Conservation (phyloP, 2,797 vertebrate genomes). For the Xerus rutilus region DNA sequence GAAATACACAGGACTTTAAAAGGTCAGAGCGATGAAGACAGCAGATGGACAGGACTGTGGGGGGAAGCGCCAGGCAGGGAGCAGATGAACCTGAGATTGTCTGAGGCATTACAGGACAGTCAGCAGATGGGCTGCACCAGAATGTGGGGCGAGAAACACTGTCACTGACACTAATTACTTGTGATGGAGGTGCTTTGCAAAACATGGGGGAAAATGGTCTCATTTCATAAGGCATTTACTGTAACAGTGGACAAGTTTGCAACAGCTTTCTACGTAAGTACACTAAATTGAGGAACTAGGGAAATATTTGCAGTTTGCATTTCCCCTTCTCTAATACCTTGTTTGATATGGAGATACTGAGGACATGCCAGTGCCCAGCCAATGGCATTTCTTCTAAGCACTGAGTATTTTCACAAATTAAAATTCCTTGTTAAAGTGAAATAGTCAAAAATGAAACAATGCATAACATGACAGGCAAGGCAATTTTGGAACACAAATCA, state of each 20-base stretch:
- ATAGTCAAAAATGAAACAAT: slow-evolving; percentile 51
- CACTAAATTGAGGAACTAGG: slow-evolving; percentile 17
- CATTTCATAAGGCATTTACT: slow-evolving; percentile 65
- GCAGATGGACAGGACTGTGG: slow-evolving; percentile 80
- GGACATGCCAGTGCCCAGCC: not conserved
- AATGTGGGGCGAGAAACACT: not conserved
- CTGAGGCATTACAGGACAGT: slow-evolving; percentile 66
- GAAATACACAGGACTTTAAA: slow-evolving; percentile 66
- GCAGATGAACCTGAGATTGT: slow-evolving; percentile 74
- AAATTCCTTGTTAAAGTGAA: slow-evolving; percentile 52
- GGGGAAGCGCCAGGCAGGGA: slow-evolving; percentile 23
- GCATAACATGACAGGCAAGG: not conserved
- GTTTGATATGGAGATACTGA: not conserved
- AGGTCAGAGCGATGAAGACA: slow-evolving; percentile 71
- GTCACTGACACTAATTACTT: slow-evolving; percentile 79
- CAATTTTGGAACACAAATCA: slow-evolving; percentile 38
- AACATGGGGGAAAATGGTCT: slow-evolving; percentile 59
- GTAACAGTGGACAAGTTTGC: not conserved
- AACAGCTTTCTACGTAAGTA: slow-evolving; percentile 38
- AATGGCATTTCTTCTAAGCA: slow-evolving; percentile 61
- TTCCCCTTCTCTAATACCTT: not conserved
- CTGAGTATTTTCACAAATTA: slow-evolving; percentile 55
- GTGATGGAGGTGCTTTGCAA: slow-evolving; percentile 79
- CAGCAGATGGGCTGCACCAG: slow-evolving; percentile 68
- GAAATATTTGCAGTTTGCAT: slow-evolving; percentile 39